Conservation (phyloP, 2,113 vertebrate species). For the Pangasianodon gigas region DNA sequence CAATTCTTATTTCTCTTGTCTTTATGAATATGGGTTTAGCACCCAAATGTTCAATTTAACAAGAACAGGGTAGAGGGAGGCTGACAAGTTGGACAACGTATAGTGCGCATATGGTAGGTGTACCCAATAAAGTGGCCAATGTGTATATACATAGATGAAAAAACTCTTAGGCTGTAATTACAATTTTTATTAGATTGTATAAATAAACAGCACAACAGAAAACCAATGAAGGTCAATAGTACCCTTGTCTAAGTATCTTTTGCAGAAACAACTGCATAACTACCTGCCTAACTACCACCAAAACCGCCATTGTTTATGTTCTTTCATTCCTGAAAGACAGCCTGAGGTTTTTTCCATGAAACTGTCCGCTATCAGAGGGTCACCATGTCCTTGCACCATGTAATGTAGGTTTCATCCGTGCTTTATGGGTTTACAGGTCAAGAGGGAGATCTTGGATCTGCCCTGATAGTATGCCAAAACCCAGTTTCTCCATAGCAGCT, state of each 20-base stretch:
- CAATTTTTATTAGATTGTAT: neutral
- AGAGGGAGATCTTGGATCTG: neutral
- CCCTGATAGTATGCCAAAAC: neutral
- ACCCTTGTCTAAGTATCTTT: neutral
- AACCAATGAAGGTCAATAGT: neutral
- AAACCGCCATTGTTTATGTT: neutral
- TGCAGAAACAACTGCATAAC: neutral
- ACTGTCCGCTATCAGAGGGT: neutral
- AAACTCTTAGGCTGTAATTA: neutral
- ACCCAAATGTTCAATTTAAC: too few species aligned
- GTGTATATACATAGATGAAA: neutral
- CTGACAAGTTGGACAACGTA: neutral
- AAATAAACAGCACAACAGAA: neutral
- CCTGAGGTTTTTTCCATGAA: neutral
- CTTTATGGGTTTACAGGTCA: neutral
- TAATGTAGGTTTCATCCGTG: neutral
- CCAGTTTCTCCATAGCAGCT: neutral
- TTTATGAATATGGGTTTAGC: too few species aligned
- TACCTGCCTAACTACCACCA: neutral
- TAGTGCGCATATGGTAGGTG: neutral
- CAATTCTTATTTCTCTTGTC: too few species aligned
- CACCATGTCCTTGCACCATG: neutral
- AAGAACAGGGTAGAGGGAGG: too few species aligned
- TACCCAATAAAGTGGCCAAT: neutral
- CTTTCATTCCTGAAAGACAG: neutral